Evolutionary conservation across 2,113 vertebrate genomes (phyloP), one percentile per base, ranked within the genome.

Genomic region (Anser cygnoides): DNA sequence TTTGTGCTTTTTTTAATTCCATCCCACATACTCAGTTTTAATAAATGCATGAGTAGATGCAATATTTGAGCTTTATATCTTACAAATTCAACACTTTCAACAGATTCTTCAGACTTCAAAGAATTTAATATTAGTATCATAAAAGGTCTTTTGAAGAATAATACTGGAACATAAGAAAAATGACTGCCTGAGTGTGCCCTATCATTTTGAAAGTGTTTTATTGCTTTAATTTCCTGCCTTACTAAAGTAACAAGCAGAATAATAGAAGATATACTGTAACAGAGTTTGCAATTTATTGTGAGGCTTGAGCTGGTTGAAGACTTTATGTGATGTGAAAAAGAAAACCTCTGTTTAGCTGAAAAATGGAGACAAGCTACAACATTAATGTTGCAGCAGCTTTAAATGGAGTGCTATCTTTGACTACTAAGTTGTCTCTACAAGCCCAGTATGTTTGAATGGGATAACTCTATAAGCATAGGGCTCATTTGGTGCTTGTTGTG

Each of bases 191-290:
- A 97, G 94, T 97, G 94, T 94, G 94, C 94, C 97, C 96, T 97
- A 98, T 98, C 96, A 93, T 97, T 98, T 95, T 95, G 93, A 96
- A 97, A 97, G 96, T 98, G 97, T 98, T 98, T 98, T 98, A 98
- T 98, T 97, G 97, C 97, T 98, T 98, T 98, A 98, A 98, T 98
- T 98, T 98, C 98, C 98, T 98, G 97, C 98, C 98, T 97, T 98
- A 97, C 97, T 97, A 97, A 98, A 97, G 97, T 98, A 98, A 98
- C 98, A 98, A 97, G 97, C 9, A 0, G 92, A 93, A 97, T 98
- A 98, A 98, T 97, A 96, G 96, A 98, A 98, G 96, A 98, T 98
- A 97, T 96, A 98, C 96, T 96, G 96, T 98, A 97, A 97, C 89
- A 93, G 95, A 97, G 91, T 97, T 97, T 95, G 96, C 96, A 97